Evolutionary conservation across 1,140 invertebrate species (phyloP).

Genomic region (Nilaparvata lugens): DNA sequence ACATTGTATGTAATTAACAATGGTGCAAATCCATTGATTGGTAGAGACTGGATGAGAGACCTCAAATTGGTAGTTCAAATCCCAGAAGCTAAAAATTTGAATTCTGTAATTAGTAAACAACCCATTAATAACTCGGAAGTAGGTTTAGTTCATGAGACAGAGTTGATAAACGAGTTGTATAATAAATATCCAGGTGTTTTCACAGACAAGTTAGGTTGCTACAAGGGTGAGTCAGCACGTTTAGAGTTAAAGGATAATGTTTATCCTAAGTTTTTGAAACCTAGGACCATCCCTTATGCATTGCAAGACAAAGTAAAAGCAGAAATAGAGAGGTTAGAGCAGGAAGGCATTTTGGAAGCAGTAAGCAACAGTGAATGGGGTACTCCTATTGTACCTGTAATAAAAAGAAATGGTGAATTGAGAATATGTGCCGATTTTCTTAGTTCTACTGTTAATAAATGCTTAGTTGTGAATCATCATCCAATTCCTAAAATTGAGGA

Average conservation of each 20-base stretch:
- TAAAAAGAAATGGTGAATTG: neutral
- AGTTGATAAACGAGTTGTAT: neutral
- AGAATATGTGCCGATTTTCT: neutral
- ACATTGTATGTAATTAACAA: slow-evolving; percentile 2
- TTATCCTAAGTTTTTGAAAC: slow-evolving; percentile 15
- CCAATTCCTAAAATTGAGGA: neutral
- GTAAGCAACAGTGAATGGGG: slow-evolving; percentile 15
- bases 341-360: neutral
- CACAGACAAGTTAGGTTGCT: slow-evolving; percentile 3
- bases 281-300: slow-evolving; percentile 7
- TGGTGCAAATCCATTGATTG: slow-evolving; percentile 6
- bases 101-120: no score
- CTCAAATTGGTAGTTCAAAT: neutral
- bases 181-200: slow-evolving; percentile 9
- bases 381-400: slow-evolving; percentile 9
- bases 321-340: slow-evolving; percentile 7
- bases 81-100: neutral
- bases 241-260: slow-evolving; percentile 6
- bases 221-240: neutral
- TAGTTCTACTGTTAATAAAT: neutral
- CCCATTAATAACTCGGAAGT: no score
- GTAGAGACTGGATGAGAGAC: slow-evolving; percentile 5
- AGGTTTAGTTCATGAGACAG: no score
- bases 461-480: neutral
- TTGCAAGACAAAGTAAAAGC: slow-evolving; percentile 14